Evolutionary conservation across 1,140 invertebrate genomes (phyloP), one percentile per base, ranked within the genome.

Genomic region (Drosophila jambulina): DNA sequence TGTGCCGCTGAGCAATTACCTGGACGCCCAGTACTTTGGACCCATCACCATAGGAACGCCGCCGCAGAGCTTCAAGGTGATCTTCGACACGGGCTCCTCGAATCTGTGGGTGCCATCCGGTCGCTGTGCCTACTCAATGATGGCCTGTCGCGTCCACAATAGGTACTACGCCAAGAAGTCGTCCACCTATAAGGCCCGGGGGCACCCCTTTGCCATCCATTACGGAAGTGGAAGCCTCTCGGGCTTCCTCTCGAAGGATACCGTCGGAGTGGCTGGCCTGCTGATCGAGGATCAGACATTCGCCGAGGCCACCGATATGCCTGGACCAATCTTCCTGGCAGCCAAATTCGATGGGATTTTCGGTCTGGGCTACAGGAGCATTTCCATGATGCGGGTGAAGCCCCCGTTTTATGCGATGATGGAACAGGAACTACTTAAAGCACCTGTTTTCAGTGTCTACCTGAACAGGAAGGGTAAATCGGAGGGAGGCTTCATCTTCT

Each of bases 91-190:
- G 21, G 99, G 99, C 51, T 99, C 98, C 4, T 99, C 98, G 10
- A 99, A 99, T 93, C 94, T 99, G 23, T 99, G 99, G 99, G 96
- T 99, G 63, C 99, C 99, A 8, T 99, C 98, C 1, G 98, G 98
- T 93, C 96, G 97, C 87, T 99, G 98, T 36, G 38, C 91, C 95
- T 94, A 95, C 67, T 96, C 96, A 25, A 98, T 99, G 90, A 96
- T 99, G 83, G 99, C 98, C 68, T 99, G 99, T 93, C 57, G 75
- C 36, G 78, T 80, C 2, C 99, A 99, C 93, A 96, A 97, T 82
- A 99, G 99, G 94, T 99, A 99, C 93, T 96, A 99, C 93, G 96
- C 96, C 75, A 94, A 88, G 23, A 96, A 96, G 91, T 99, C 99
- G 0, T 94, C 93, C 0, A 96, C 96, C 1, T 99, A 99, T 93